Percentiles rank a stretch among this genome's conserved stretches.
phyloP scores from a whole-genome alignment of 2,113 vertebrate species.

The Megaptera novaeangliae region DNA sequence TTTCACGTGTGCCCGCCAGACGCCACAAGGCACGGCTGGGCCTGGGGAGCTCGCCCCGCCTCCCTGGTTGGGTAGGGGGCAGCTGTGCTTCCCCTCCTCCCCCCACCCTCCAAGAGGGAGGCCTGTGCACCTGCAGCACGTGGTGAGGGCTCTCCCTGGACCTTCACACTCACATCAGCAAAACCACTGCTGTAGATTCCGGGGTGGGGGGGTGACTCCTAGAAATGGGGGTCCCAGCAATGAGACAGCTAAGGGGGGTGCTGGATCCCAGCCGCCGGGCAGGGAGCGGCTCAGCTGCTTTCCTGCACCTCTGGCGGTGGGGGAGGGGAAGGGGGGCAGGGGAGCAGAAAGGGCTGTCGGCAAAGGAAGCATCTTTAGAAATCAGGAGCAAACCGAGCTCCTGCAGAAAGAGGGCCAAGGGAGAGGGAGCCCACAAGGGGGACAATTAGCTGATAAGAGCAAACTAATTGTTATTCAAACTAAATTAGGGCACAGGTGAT shows the following conservation, averaged over 20 bases:
- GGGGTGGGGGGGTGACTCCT: fast-evolving
- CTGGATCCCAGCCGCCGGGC: neutral
- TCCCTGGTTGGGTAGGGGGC: neutral
- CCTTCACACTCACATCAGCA: neutral
- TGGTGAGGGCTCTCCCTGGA: no score
- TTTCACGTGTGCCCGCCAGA: neutral
- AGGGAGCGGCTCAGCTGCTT: neutral
- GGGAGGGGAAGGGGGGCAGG: neutral
- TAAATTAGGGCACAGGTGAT: slow-evolving; percentile 84
- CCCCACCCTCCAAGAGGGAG: neutral
- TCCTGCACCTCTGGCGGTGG: neutral
- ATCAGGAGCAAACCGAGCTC: slow-evolving; percentile 65
- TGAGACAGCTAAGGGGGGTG: neutral
- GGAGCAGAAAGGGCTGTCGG: neutral
- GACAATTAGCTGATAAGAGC: slow-evolving; percentile 80
- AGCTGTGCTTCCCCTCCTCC: neutral
- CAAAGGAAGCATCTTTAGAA: slow-evolving; percentile 65
- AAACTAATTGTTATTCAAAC: slow-evolving; percentile 83
- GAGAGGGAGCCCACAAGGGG: slow-evolving; percentile 75
- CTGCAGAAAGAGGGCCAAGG: slow-evolving; percentile 54
- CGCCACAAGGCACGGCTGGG: fast-evolving
- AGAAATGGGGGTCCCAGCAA: neutral
- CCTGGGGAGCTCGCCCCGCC: neutral
- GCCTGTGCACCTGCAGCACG: fast-evolving
- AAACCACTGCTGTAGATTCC: neutral